Conservation (phyloP, 1,140 invertebrate species). For the Lepidurus arcticus region DNA sequence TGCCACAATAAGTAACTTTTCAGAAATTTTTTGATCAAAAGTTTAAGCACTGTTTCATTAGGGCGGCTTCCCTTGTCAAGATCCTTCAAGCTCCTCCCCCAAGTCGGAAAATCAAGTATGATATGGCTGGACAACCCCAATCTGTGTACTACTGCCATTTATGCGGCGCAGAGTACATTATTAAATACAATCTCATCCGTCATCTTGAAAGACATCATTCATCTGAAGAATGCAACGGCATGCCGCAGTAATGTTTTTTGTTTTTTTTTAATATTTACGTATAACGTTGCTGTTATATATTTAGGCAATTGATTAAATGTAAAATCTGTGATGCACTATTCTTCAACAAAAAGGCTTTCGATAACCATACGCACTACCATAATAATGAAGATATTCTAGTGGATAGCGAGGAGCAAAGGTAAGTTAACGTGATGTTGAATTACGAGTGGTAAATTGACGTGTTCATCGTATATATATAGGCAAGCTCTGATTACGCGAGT, state of each 20-base stretch:
- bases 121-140: slow-evolving; percentile 52
- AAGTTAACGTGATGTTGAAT: background rate
- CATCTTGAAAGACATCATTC: slow-evolving; percentile 56
- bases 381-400: slow-evolving; percentile 57
- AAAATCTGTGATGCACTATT: slow-evolving; percentile 60
- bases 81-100: slow-evolving; percentile 52
- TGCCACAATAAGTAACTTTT: slow-evolving; percentile 51
- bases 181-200: slow-evolving; percentile 60
- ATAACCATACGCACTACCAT: slow-evolving; percentile 58
- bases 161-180: slow-evolving; percentile 60
- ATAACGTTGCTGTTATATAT: background rate
- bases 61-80: slow-evolving; percentile 50
- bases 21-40: background rate
- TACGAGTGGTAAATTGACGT: background rate
- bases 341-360: slow-evolving; percentile 59
- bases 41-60: slow-evolving; percentile 36
- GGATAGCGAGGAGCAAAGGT: slow-evolving; percentile 57
- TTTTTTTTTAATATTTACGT: background rate
- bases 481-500: slow-evolving; percentile 48
- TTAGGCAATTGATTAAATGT: slow-evolving; percentile 46
- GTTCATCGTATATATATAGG: slow-evolving; percentile 39
- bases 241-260: slow-evolving; percentile 45
- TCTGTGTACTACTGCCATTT: slow-evolving; percentile 61
- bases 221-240: slow-evolving; percentile 50
- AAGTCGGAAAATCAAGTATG: slow-evolving; percentile 54